A percentile compares a stretch with the other conserved stretches of the same genome.
These are phyloP conservation scores for Haemorhous mexicanus DNA, from an alignment of 2,113 vertebrate species.

Conservation along the genomic window DNA sequence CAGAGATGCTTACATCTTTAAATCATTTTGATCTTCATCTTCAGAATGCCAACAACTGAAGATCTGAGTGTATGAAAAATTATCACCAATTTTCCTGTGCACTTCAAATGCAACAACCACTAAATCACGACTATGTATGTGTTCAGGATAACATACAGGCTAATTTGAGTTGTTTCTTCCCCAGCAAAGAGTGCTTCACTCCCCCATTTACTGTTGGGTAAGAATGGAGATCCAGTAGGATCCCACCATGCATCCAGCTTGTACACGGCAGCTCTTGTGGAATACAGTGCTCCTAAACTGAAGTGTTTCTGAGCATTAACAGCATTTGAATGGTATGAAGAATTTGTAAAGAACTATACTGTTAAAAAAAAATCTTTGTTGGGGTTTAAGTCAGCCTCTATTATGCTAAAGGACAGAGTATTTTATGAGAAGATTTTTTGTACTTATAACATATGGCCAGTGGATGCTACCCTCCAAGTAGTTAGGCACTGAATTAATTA, in stretches of 20 bases:
- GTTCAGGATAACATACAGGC: neutral
- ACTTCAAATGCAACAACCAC: neutral
- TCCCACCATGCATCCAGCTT: accelerated
- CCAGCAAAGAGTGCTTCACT: neutral
- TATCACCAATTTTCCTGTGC: neutral
- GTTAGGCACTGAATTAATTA: neutral
- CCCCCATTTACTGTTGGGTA: neutral
- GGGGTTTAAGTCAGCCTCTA: neutral
- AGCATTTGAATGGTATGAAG: neutral
- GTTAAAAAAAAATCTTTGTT: neutral
- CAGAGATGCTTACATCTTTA: neutral
- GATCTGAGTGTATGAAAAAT: neutral
- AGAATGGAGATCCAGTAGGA: neutral
- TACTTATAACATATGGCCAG: neutral
- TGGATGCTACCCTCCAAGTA: neutral
- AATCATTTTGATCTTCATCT: neutral
- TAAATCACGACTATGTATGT: accelerated
- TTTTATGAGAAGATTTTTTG: neutral
- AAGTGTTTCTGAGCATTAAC: neutral
- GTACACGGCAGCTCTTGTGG: neutral
- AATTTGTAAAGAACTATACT: neutral
- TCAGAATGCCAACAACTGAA: neutral
- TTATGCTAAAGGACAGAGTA: neutral
- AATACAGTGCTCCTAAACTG: neutral
- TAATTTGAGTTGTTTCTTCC: neutral